Percentiles rank a stretch among this genome's conserved stretches.
These are phyloP conservation scores for Dynastes tityus DNA, from an alignment of 2,888 invertebrate species.

Conservation along the genomic window DNA sequence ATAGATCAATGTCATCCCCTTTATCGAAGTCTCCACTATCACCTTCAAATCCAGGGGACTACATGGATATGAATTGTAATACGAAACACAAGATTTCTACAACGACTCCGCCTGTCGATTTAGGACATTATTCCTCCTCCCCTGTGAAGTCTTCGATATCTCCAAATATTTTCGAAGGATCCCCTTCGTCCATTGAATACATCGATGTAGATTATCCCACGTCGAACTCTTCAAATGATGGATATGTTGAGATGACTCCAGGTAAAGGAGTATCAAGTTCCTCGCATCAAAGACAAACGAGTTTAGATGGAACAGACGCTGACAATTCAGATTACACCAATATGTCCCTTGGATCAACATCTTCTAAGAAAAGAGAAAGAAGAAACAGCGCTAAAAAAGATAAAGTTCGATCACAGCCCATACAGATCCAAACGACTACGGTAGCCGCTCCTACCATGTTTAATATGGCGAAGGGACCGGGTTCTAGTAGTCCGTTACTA, in stretches of 20 bases:
- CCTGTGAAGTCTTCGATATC: constrained; percentile 55
- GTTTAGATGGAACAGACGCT: constrained; percentile 61
- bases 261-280: constrained; percentile 65
- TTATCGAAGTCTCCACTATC: constrained; percentile 45
- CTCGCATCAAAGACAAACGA: constrained; percentile 60
- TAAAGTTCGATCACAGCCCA: constrained; percentile 76
- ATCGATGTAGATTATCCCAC: constrained; percentile 64
- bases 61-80: constrained; percentile 67
- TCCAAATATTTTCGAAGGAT: constrained; percentile 56
- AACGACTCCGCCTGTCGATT: background rate
- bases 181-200: constrained; percentile 57
- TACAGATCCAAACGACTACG: constrained; percentile 73
- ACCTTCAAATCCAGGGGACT: constrained; percentile 60
- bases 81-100: constrained; percentile 22
- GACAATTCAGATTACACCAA: constrained; percentile 74
- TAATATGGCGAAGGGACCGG: constrained; percentile 54
- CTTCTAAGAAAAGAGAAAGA: constrained; percentile 62
- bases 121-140: constrained; percentile 44
- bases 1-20: constrained; percentile 19
- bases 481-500: constrained; percentile 58
- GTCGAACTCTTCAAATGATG: constrained; percentile 72
- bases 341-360: constrained; percentile 68
- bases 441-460: constrained; percentile 52
- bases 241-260: constrained; percentile 80
- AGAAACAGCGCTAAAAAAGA: constrained; percentile 67